These are phyloP conservation scores for Lumbricus terrestris DNA, from an alignment of 2,888 invertebrate genomes.

Conservation along the genomic window DNA sequence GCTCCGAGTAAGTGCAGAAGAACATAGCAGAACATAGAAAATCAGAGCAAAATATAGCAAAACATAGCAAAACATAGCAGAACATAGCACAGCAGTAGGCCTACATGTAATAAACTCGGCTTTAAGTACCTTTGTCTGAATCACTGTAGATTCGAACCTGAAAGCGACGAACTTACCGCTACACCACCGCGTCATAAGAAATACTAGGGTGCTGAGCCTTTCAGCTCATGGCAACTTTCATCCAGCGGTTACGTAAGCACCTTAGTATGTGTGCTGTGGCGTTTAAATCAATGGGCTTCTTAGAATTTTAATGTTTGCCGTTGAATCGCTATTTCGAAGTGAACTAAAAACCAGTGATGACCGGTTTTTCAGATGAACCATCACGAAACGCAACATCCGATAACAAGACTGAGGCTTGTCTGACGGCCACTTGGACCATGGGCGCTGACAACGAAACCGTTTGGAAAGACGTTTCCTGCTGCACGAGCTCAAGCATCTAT, in stretches of 20 bases:
- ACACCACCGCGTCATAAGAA: too few species aligned
- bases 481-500: not conserved
- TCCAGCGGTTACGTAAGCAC: too few species aligned
- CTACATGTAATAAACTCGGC: too few species aligned
- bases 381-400: not conserved
- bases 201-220: too few species aligned
- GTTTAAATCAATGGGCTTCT: not conserved
- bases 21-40: too few species aligned
- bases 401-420: not conserved
- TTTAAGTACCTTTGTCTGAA: too few species aligned
- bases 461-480: constrained; percentile 4
- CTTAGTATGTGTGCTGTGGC: not conserved
- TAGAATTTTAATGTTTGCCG: not conserved
- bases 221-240: too few species aligned
- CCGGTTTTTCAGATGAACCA: not conserved
- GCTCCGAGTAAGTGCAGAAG: not conserved
- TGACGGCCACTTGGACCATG: constrained; percentile 5
- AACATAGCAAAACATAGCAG: too few species aligned
- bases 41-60: too few species aligned
- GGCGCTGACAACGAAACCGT: not conserved
- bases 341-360: not conserved
- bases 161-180: too few species aligned
- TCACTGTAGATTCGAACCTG: too few species aligned
- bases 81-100: too few species aligned
- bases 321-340: not conserved